phyloP scores from a whole-genome alignment of 2,797 vertebrate genomes.

The Gallinago nigripennis region DNA sequence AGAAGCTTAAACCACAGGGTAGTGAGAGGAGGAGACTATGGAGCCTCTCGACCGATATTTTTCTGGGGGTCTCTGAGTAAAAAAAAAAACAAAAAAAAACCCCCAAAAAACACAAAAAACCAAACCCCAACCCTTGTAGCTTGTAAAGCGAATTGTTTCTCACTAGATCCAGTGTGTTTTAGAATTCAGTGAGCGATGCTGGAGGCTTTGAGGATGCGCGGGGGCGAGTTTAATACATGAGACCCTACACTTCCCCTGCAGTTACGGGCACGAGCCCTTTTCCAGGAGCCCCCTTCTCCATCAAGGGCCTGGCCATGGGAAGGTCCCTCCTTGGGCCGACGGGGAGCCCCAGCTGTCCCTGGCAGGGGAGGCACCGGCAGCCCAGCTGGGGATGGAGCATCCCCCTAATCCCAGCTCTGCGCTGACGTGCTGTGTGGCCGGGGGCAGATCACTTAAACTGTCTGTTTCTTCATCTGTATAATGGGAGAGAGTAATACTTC shows the following conservation, averaged over 20 bases:
- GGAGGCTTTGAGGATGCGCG: background rate
- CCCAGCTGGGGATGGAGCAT: fast-evolving
- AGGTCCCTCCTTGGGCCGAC: background rate
- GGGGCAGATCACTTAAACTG: conserved; percentile 28
- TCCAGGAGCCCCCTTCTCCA: background rate
- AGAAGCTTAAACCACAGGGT: conserved; percentile 55
- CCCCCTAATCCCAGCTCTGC: background rate
- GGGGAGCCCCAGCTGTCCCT: fast-evolving
- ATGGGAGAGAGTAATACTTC: background rate
- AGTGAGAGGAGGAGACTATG: conserved; percentile 41
- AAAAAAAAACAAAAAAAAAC: background rate
- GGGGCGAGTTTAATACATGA: fast-evolving
- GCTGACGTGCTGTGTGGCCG: background rate
- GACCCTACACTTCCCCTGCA: background rate
- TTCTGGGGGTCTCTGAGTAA: background rate
- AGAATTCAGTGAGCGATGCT: fast-evolving
- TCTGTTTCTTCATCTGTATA: conserved; percentile 55
- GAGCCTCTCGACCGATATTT: background rate
- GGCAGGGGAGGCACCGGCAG: background rate
- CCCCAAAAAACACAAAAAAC: too few species aligned
- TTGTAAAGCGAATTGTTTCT: background rate
- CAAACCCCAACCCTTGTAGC: background rate
- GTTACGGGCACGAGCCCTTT: background rate
- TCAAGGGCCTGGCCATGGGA: background rate
- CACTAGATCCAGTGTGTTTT: fast-evolving